These are phyloP conservation scores for Oreonectes daqikongensis DNA, from an alignment of 2,797 vertebrate genomes.

Conservation along the genomic window DNA sequence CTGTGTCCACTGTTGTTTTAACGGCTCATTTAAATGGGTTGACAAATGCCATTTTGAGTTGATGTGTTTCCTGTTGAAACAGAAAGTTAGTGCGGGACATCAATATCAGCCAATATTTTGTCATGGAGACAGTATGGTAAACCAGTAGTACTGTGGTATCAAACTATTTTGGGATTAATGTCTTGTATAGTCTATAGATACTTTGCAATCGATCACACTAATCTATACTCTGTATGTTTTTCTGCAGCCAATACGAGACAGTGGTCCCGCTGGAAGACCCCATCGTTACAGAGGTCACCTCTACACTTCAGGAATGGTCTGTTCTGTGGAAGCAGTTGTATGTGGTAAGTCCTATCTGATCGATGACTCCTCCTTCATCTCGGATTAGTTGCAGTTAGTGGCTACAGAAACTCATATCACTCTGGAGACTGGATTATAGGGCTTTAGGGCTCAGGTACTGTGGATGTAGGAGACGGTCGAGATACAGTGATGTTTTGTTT, in stretches of 20 bases:
- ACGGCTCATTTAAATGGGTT: neutral
- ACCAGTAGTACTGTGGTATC: too few species aligned
- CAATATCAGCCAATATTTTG: neutral
- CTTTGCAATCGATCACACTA: neutral
- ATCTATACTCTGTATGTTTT: constrained; percentile 22
- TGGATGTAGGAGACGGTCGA: neutral
- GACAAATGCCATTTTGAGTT: neutral
- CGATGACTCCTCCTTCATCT: neutral
- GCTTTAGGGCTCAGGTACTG: neutral
- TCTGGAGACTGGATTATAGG: neutral
- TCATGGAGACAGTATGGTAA: too few species aligned
- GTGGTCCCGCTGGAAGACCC: constrained; percentile 96
- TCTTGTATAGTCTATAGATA: too few species aligned
- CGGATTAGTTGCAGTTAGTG: neutral
- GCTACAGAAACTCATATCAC: neutral
- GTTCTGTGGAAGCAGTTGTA: constrained; percentile 97
- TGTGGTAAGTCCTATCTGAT: constrained; percentile 85
- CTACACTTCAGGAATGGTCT: constrained; percentile 96
- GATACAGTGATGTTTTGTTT: too few species aligned
- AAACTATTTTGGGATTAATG: too few species aligned
- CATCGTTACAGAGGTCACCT: constrained; percentile 95
- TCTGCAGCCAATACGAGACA: constrained; percentile 90
- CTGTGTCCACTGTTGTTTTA: constrained; percentile 9
- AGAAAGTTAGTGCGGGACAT: neutral
- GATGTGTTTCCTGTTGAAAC: neutral